Percentiles rank a stretch among this genome's conserved stretches.
Evolutionary conservation across 2,113 vertebrate species (phyloP).

Genomic region (Anolis carolinensis): DNA sequence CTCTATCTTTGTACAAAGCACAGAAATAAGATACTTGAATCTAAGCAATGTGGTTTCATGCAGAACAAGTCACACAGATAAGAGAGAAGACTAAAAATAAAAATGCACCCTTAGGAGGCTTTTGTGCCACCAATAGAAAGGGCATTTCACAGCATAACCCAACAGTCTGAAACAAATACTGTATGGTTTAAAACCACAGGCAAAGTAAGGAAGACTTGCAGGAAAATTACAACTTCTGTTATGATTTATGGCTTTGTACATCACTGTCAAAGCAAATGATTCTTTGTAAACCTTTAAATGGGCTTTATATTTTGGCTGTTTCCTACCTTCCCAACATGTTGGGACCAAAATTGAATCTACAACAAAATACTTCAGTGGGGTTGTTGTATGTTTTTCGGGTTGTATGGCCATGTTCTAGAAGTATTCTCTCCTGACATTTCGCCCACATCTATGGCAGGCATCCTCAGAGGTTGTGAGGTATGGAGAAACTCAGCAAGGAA

Average conservation of each 20-base stretch:
- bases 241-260: neutral
- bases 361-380: too few relatives aligned
- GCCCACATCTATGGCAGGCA: too few relatives aligned
- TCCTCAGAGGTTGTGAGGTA: too few relatives aligned
- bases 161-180: constrained; percentile 41
- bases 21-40: constrained; percentile 57
- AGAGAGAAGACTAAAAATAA: constrained; percentile 53
- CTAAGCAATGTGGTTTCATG: constrained; percentile 44
- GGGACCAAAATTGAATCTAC: neutral
- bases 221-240: constrained; percentile 12
- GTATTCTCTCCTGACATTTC: too few relatives aligned
- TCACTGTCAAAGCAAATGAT: neutral
- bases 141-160: neutral
- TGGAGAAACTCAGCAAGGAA: too few relatives aligned
- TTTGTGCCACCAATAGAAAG: constrained; percentile 43
- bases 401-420: too few relatives aligned
- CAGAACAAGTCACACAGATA: constrained; percentile 56
- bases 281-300: neutral
- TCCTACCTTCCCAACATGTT: neutral
- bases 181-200: constrained; percentile 51
- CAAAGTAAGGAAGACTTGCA: constrained; percentile 54
- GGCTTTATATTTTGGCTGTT: neutral
- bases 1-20: constrained; percentile 47
- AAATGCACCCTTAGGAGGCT: constrained; percentile 46
- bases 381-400: too few relatives aligned